A percentile compares a stretch with the other conserved stretches of the same genome.
Conservation (phyloP, 2,888 invertebrate species). For the Rugalucina vietnamica region DNA sequence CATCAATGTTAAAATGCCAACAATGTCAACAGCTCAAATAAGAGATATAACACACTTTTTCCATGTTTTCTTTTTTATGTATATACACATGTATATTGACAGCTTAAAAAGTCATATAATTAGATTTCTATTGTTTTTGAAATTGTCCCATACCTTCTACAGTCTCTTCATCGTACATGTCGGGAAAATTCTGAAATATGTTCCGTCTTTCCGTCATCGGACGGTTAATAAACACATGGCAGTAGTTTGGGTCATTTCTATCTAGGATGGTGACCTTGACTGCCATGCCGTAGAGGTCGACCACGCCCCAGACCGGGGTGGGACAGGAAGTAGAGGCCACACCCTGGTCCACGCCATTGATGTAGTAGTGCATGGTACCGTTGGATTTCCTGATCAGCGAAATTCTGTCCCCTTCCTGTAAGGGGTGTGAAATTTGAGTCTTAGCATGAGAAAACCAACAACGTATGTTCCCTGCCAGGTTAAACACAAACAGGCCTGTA, state of each 20-base stretch:
- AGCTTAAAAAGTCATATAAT: too few species aligned
- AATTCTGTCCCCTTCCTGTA: constrained; percentile 94
- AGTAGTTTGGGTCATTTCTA: constrained; percentile 73
- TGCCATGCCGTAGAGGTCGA: constrained; percentile 92
- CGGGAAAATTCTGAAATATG: constrained; percentile 73
- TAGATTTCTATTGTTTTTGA: too few species aligned
- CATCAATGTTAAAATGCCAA: too few species aligned
- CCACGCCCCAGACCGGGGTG: constrained; percentile 94
- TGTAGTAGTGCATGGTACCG: constrained; percentile 95
- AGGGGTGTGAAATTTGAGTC: too few species aligned
- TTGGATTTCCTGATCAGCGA: constrained; percentile 94
- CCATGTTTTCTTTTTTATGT: too few species aligned
- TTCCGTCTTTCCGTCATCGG: constrained; percentile 65
- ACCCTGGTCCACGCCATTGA: constrained; percentile 93
- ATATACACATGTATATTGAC: too few species aligned
- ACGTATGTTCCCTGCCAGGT: too few species aligned
- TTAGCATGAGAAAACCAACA: too few species aligned
- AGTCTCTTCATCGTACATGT: constrained; percentile 73
- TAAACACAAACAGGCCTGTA: too few species aligned
- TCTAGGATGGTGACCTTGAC: constrained; percentile 83
- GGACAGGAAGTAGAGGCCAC: constrained; percentile 94
- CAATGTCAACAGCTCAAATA: too few species aligned
- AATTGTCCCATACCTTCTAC: constrained; percentile 9
- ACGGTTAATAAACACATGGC: constrained; percentile 64
- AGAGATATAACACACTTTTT: too few species aligned